Conservation (phyloP, 2,888 invertebrate genomes). For the Agriotes lineatus region DNA sequence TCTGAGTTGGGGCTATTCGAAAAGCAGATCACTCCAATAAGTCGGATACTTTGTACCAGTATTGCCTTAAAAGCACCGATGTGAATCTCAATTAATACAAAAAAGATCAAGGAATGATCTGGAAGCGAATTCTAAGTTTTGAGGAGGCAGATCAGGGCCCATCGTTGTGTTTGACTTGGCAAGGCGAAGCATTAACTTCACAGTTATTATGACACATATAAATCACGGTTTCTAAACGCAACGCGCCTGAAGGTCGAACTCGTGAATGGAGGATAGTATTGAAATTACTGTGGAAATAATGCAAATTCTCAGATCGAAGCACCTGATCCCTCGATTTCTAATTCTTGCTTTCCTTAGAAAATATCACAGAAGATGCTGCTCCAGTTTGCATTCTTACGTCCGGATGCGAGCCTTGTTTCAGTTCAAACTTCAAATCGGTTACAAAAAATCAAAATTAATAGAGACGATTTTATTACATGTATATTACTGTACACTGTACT, state of each 20-base stretch:
- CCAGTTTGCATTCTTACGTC: too few relatives aligned
- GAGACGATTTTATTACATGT: too few relatives aligned
- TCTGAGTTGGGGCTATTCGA: not conserved
- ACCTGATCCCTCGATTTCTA: too few relatives aligned
- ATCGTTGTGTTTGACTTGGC: not conserved
- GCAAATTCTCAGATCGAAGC: not conserved
- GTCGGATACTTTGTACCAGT: not conserved
- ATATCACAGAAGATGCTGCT: too few relatives aligned
- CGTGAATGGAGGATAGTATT: not conserved
- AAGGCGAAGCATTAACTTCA: not conserved
- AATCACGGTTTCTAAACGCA: constrained; percentile 4
- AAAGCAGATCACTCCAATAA: not conserved
- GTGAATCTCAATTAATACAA: too few relatives aligned
- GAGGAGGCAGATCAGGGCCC: not conserved
- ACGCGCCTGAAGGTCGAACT: constrained; percentile 9
- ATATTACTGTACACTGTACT: too few relatives aligned
- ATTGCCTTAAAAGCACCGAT: not conserved
- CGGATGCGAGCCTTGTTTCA: too few relatives aligned
- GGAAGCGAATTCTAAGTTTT: too few relatives aligned
- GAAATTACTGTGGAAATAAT: not conserved
- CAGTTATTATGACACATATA: not conserved
- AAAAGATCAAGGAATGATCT: not conserved
- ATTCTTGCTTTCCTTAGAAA: too few relatives aligned
- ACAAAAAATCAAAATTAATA: too few relatives aligned
- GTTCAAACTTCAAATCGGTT: too few relatives aligned